Conservation (phyloP, 2,888 invertebrate species). For the Pollenia amentaria region DNA sequence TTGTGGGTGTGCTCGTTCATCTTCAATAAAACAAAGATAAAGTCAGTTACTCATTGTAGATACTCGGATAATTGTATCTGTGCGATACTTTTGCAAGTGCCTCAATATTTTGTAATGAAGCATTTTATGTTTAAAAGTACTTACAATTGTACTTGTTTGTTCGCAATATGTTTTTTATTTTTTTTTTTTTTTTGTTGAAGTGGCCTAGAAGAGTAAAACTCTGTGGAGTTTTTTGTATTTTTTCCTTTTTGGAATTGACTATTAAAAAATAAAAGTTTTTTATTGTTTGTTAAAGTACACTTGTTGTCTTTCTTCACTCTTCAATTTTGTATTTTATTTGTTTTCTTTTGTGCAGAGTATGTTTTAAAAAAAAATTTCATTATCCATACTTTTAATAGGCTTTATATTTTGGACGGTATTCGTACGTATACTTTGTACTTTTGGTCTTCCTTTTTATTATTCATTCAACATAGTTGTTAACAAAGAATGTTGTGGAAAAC, state of each 20-base stretch:
- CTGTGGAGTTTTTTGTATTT: slow-evolving; percentile 43
- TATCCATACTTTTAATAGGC: slow-evolving; percentile 51
- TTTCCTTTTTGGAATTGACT: slow-evolving; percentile 46
- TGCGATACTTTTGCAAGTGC: slow-evolving; percentile 48
- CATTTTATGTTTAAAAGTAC: slow-evolving; percentile 65
- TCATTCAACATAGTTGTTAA: slow-evolving; percentile 24
- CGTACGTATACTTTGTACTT: background rate
- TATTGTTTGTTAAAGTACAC: slow-evolving; percentile 63
- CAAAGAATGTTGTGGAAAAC: slow-evolving; percentile 24
- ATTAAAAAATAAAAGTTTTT: slow-evolving; percentile 59
- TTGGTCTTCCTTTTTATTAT: slow-evolving; percentile 26
- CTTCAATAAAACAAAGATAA: background rate
- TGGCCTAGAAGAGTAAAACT: slow-evolving; percentile 47
- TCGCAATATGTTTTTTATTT: slow-evolving; percentile 35
- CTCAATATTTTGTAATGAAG: slow-evolving; percentile 68
- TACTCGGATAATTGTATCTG: slow-evolving; percentile 3
- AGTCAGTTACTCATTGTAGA: slow-evolving; percentile 21
- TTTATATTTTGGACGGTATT: background rate
- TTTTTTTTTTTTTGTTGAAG: slow-evolving; percentile 11
- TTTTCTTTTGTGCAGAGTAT: slow-evolving; percentile 8
- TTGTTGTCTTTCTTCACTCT: slow-evolving; percentile 55
- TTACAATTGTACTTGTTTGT: slow-evolving; percentile 52
- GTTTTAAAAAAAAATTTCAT: slow-evolving; percentile 44
- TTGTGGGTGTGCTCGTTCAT: slow-evolving; percentile 38
- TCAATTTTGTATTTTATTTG: slow-evolving; percentile 28